Base-by-base conservation (phyloP, 2,888 invertebrate genomes). In the Stratiomys singularior region DNA sequence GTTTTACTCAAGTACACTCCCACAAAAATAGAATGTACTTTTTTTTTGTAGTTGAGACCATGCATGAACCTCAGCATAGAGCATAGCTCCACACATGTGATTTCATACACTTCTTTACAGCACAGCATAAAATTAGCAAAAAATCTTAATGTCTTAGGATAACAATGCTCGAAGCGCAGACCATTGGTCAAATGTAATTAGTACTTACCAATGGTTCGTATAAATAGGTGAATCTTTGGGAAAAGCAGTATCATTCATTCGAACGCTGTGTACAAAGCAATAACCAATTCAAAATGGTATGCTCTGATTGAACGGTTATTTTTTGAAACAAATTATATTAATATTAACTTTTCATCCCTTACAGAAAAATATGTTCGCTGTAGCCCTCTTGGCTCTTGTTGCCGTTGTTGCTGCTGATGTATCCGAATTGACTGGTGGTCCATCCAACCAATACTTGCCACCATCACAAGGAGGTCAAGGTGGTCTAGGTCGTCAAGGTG, bases 331-430 rank as follows among this genome's bases (percentile, higher is more conserved):
- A 27, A 63, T 27, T n/a, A 23, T 18, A 4, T 25, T 25, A 11
- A 11, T 23, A 9, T 30, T 27, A n/a, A n/a, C n/a, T n/a, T n/a
- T n/a, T n/a, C n/a, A n/a, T n/a, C 15, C 18, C 15, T 52, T 52
- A 15, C 47, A 72, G 72, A 72, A 72, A 72, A 18, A 30, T 37
- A 28, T 72, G 1, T 28, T 56, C 15, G 28, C 72, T 52, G n/a
- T 72, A 27, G 58, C n/a, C 21, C 18, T 58, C n/a, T 56, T 72
- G 58, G 72, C 72, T 28, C 52, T 72, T 37, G 13, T 52, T 23
- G 58, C 72, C 30, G 18, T 58, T 18, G 58, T 56, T 28, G 52
- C 56, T 72, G 56, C 56, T 28, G 56, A 56, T 72, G 72, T 69
- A 47, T 69, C 56, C 7, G 58, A 72, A 56, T 28, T 72, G 3